These are phyloP conservation scores for Acridotheres tristis DNA, from an alignment of 2,797 vertebrate species.

Conservation along the genomic window DNA sequence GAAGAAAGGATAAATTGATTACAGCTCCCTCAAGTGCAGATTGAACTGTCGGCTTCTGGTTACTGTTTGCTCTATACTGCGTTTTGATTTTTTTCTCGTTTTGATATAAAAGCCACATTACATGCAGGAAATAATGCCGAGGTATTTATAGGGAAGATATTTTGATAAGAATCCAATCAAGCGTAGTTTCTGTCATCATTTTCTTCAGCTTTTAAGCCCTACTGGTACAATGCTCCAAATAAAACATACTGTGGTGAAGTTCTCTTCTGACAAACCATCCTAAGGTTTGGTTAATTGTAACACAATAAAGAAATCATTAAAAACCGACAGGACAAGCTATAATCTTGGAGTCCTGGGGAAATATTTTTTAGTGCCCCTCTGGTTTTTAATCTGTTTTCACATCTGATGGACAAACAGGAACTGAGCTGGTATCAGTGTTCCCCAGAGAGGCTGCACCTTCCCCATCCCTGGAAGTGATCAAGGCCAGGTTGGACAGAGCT, in stretches of 20 bases:
- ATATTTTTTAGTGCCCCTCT: not conserved
- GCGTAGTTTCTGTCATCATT: slow-evolving; percentile 5
- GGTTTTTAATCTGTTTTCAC: not conserved
- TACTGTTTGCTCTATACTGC: not conserved
- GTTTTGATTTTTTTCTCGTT: not conserved
- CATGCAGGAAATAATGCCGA: not conserved
- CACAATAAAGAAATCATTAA: not conserved
- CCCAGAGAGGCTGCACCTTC: not conserved
- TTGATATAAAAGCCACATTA: not conserved
- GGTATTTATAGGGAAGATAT: not conserved
- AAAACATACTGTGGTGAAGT: slow-evolving; percentile 17
- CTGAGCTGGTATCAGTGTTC: not conserved
- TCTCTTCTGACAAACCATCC: not conserved
- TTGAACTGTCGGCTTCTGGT: not conserved
- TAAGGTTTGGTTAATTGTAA: not conserved
- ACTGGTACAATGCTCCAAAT: not conserved
- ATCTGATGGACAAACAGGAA: not conserved
- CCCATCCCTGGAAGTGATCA: not conserved
- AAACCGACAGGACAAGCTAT: not conserved
- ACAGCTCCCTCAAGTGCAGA: not conserved
- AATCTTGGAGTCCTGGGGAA: not conserved
- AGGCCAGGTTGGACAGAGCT: not conserved
- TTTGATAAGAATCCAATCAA: slow-evolving; percentile 13
- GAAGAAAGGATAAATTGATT: not conserved
- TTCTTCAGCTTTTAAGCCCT: not conserved